A percentile compares a stretch with the other conserved stretches of the same genome.
These are phyloP conservation scores for Gnathonemus echidnorhynchus DNA, from an alignment of 2,113 vertebrate species.

Conservation along the genomic window DNA sequence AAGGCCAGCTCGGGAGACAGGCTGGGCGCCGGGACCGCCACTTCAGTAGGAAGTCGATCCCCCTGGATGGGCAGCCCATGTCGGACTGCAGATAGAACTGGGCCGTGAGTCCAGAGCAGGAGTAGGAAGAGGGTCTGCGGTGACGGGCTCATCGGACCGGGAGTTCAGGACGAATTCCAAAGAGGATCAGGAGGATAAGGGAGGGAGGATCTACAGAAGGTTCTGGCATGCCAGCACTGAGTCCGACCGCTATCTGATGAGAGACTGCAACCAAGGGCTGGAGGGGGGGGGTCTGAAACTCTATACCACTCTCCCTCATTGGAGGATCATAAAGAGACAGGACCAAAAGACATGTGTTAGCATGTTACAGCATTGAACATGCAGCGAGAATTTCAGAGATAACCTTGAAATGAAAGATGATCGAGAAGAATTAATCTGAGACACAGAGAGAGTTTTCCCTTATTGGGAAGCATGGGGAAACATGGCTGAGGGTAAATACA, in stretches of 20 bases:
- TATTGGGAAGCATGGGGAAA: neutral
- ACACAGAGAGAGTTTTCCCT: neutral
- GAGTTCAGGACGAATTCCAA: neutral
- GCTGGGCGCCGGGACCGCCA: slow-evolving; percentile 19
- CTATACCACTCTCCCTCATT: slow-evolving; percentile 1
- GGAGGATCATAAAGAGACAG: neutral
- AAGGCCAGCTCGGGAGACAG: slow-evolving; percentile 53
- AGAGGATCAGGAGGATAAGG: neutral
- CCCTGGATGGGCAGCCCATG: slow-evolving; percentile 26
- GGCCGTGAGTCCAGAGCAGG: slow-evolving; percentile 43
- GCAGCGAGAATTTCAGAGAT: neutral
- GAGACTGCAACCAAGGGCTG: neutral
- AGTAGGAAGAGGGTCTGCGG: slow-evolving; percentile 32
- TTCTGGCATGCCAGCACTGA: neutral
- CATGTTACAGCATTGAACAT: neutral
- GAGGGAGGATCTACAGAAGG: neutral
- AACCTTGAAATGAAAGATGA: neutral
- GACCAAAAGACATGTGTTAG: neutral
- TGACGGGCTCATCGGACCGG: neutral
- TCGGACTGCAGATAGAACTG: slow-evolving; percentile 26
- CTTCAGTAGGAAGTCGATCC: slow-evolving; percentile 39
- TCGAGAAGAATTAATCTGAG: neutral
- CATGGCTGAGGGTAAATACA: neutral
- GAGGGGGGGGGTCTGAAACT: slow-evolving; percentile 27
- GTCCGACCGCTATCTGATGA: neutral